phyloP scores from a whole-genome alignment of 2,797 vertebrate species.

The Loris lydekkerianus region DNA sequence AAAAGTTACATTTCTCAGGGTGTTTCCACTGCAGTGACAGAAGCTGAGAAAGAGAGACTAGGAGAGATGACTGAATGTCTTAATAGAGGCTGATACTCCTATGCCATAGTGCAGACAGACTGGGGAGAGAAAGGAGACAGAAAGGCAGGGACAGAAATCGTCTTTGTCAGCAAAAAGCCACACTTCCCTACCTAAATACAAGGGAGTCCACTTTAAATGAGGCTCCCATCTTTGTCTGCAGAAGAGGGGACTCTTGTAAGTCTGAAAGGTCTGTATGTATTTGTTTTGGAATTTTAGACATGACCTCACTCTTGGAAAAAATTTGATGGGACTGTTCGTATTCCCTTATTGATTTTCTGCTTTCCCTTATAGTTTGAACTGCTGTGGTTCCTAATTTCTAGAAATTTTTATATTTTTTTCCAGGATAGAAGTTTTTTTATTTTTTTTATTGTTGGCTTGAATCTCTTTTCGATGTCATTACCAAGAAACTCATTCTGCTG shows the following conservation, averaged over 20 bases:
- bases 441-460: neutral
- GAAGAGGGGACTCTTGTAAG: neutral
- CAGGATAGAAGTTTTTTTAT: too few relatives aligned
- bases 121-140: neutral
- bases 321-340: neutral
- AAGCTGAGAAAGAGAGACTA: constrained; percentile 1
- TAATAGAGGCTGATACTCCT: neutral
- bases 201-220: neutral
- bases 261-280: neutral
- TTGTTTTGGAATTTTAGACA: constrained; percentile 48
- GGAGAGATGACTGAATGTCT: neutral
- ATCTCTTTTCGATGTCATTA: neutral
- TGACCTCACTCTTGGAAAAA: neutral
- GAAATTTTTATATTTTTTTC: neutral
- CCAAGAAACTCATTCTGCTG: constrained; percentile 44
- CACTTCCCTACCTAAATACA: neutral
- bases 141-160: neutral
- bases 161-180: neutral
- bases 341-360: constrained; percentile 48
- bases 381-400: constrained; percentile 42
- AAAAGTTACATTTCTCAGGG: neutral
- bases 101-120: neutral
- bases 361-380: neutral
- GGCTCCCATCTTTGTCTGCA: neutral
- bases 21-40: neutral